Evolutionary conservation across 2,888 invertebrate genomes (phyloP).

Genomic region (Idaea dimidiata): DNA sequence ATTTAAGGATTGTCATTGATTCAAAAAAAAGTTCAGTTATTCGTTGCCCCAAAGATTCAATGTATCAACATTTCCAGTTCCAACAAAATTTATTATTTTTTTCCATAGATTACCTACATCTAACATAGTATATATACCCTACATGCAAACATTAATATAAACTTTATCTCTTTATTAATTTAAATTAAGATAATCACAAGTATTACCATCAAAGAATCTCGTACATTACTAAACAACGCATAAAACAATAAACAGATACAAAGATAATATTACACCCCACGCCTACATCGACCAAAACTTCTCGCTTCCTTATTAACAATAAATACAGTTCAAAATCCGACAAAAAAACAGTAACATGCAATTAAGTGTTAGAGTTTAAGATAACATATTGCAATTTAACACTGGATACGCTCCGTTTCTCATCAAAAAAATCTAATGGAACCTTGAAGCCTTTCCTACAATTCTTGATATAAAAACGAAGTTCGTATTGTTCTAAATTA

Average conservation of each 20-base stretch:
- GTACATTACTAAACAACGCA: conserved; percentile 31
- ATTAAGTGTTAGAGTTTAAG: conserved; percentile 41
- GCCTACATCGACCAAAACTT: neutral
- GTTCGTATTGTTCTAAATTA: conserved; percentile 46
- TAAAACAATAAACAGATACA: conserved; percentile 27
- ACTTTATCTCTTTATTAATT: too few relatives aligned
- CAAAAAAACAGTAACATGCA: conserved; percentile 20
- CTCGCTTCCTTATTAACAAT: neutral
- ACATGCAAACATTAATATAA: too few relatives aligned
- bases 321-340: conserved; percentile 23
- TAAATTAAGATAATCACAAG: neutral
- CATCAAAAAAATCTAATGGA: conserved; percentile 47
- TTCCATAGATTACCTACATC: too few relatives aligned
- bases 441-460: conserved; percentile 60
- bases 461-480: conserved; percentile 55
- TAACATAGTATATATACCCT: too few relatives aligned
- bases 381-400: conserved; percentile 42
- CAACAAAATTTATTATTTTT: too few relatives aligned
- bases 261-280: neutral
- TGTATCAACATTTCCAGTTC: too few relatives aligned
- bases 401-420: conserved; percentile 59
- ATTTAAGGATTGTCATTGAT: too few relatives aligned
- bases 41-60: too few relatives aligned
- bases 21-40: too few relatives aligned
- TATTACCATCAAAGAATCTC: conserved; percentile 16